Conservation (phyloP, 2,113 vertebrate species). For the Sebastes fasciatus region DNA sequence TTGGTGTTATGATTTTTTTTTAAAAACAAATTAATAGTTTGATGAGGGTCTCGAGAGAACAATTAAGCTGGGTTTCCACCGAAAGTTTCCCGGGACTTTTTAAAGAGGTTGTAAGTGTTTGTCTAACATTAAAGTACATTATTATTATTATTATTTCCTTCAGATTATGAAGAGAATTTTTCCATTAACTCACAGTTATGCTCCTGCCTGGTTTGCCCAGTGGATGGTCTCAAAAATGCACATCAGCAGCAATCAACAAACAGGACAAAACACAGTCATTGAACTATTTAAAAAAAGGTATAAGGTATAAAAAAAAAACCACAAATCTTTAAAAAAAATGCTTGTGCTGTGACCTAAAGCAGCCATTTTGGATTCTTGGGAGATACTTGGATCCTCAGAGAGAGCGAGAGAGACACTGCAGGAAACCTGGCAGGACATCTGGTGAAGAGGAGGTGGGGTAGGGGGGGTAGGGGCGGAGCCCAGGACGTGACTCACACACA, state of each 20-base stretch:
- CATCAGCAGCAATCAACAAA: background rate
- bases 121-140: background rate
- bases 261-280: constrained; percentile 10
- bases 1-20: background rate
- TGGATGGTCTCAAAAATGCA: background rate
- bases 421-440: constrained; percentile 77
- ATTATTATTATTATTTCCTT: too few species aligned
- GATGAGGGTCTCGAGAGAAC: background rate
- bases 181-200: background rate
- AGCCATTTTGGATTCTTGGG: constrained; percentile 56
- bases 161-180: background rate
- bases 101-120: background rate
- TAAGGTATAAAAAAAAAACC: background rate
- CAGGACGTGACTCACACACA: constrained; percentile 77
- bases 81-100: background rate
- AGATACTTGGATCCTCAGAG: constrained; percentile 38
- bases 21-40: background rate
- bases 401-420: constrained; percentile 36
- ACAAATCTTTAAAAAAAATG: background rate
- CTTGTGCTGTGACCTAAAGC: constrained; percentile 8
- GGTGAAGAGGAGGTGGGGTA: constrained; percentile 24
- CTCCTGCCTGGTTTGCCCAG: background rate
- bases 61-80: background rate
- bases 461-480: constrained; percentile 12
- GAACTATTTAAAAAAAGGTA: constrained; percentile 13